Evolutionary conservation across 2,797 vertebrate genomes (phyloP).

Genomic region (Mormyrus proboscirostris): DNA sequence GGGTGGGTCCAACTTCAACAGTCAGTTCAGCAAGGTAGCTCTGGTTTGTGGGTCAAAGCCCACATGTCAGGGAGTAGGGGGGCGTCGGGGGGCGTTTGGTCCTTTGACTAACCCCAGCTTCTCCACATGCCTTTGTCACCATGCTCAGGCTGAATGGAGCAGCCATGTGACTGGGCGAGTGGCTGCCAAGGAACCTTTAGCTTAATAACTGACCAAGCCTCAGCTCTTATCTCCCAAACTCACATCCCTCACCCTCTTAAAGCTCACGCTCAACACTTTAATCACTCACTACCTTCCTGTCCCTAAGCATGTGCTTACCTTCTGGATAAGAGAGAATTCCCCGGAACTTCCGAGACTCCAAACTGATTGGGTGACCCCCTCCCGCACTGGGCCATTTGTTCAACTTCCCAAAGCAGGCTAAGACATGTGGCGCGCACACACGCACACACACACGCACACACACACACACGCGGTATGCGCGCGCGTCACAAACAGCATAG

Average conservation of each 20-base stretch:
- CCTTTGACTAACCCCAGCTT: neutral
- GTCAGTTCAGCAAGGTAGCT: slow-evolving; percentile 3
- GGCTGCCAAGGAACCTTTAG: neutral
- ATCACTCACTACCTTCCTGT: neutral
- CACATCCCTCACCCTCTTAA: neutral
- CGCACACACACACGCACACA: neutral
- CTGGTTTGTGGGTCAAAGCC: neutral
- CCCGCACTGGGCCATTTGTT: neutral
- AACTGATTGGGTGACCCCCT: neutral
- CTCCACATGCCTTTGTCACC: neutral
- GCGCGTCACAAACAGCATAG: neutral
- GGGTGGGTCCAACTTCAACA: neutral
- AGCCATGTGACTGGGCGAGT: neutral
- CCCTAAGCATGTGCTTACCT: neutral
- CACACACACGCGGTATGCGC: neutral
- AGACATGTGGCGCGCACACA: neutral
- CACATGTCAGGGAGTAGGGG: neutral
- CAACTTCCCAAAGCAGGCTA: neutral
- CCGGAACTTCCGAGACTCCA: neutral
- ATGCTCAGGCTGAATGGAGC: neutral
- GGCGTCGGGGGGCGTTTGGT: neutral
- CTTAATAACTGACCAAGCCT: neutral
- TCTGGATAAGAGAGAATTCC: neutral
- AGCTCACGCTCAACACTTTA: neutral
- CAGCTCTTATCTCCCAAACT: neutral